A percentile compares a stretch with the other conserved stretches of the same genome.
Evolutionary conservation across 92 coral and sea anemone genomes (phyloP).

Genomic region (Muricea muricata): DNA sequence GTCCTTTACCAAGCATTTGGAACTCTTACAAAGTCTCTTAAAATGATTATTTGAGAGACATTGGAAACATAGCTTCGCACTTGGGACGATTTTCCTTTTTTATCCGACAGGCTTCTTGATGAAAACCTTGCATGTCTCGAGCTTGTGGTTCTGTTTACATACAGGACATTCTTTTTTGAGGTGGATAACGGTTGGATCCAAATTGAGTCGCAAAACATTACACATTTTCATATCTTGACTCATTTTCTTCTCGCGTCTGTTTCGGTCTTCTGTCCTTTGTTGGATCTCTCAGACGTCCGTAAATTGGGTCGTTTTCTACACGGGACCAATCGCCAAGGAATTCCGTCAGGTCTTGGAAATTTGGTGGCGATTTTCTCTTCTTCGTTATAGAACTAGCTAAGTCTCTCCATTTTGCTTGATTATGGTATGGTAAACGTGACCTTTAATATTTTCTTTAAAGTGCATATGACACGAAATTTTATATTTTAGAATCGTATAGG

Average conservation of each 20-base stretch:
- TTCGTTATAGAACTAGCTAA: not conserved
- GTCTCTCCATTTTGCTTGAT: not conserved
- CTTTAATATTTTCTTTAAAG: no score
- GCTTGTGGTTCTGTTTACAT: slow-evolving; percentile 7
- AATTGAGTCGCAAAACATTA: not conserved
- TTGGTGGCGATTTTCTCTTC: not conserved
- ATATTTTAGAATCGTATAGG: no score
- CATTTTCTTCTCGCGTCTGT: not conserved
- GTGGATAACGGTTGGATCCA: not conserved
- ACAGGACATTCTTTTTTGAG: not conserved
- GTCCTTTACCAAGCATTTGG: not conserved
- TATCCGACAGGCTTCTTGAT: not conserved
- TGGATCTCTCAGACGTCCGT: not conserved
- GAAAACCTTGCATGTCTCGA: slow-evolving; percentile 2
- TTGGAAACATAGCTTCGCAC: slow-evolving; percentile 13
- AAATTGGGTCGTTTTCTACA: not conserved
- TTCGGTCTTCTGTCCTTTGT: not conserved
- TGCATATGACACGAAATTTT: no score
- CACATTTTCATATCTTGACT: not conserved
- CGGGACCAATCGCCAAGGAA: not conserved
- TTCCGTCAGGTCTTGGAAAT: not conserved
- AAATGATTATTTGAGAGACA: slow-evolving; percentile 16
- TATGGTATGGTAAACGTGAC: not conserved
- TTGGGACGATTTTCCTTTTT: slow-evolving; percentile 9
- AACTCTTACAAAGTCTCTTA: slow-evolving; percentile 7